Evolutionary conservation across 2,113 vertebrate genomes (phyloP).

Genomic region (Ciconia maguari): DNA sequence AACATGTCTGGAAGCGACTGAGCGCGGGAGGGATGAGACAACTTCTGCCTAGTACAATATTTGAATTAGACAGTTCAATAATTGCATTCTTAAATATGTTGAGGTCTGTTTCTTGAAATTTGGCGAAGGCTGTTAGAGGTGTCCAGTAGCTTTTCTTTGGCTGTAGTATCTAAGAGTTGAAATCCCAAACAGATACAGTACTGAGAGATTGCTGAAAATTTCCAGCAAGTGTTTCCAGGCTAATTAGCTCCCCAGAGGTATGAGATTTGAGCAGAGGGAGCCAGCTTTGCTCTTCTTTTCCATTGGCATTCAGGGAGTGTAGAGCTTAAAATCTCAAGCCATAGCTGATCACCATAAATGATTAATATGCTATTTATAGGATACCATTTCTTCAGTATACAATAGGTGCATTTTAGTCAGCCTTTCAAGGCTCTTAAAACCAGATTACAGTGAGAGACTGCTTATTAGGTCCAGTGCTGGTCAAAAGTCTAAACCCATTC

Average conservation of each 20-base stretch:
- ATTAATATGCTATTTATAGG: background rate
- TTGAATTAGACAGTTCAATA: background rate
- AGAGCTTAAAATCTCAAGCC: conserved; percentile 32
- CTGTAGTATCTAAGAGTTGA: conserved; percentile 6
- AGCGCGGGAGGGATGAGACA: fast-evolving
- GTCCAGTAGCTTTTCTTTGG: conserved; percentile 36
- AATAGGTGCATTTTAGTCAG: background rate
- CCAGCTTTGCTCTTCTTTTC: background rate
- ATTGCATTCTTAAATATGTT: background rate
- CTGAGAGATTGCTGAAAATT: conserved; percentile 18
- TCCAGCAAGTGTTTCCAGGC: conserved; percentile 2
- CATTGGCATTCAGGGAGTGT: conserved; percentile 44
- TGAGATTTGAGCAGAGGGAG: conserved; percentile 44
- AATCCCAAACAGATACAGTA: conserved; percentile 35
- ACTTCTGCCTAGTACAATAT: background rate
- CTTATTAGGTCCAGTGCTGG: background rate
- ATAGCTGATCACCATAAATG: conserved; percentile 21
- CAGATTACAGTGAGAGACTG: background rate
- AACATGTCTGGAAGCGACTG: background rate
- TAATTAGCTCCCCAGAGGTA: conserved; percentile 72
- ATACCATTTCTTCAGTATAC: background rate
- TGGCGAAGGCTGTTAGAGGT: background rate
- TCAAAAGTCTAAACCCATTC: background rate
- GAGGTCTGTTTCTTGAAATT: background rate
- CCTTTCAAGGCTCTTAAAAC: background rate